phyloP scores from a whole-genome alignment of 2,113 vertebrate species.

The Syngnathus scovelli region DNA sequence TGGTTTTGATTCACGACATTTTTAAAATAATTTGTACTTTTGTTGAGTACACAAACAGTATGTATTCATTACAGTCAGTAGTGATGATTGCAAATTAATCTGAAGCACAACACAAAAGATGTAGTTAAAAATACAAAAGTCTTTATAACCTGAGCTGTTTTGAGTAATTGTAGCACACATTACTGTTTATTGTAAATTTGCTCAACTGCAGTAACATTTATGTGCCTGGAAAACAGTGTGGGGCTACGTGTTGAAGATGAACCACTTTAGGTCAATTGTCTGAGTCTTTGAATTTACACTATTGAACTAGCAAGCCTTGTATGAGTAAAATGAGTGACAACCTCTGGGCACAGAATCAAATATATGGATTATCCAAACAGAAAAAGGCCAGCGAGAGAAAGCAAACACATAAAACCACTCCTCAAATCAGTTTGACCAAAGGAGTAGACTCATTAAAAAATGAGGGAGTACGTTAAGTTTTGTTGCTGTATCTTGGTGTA shows the following conservation, averaged over 20 bases:
- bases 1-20: neutral
- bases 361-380: constrained; percentile 62
- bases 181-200: constrained; percentile 14
- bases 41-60: no score
- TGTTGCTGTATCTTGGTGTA: constrained; percentile 23
- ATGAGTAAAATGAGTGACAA: constrained; percentile 73
- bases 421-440: constrained; percentile 41
- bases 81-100: constrained; percentile 15
- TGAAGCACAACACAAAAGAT: constrained; percentile 24
- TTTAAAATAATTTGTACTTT: neutral
- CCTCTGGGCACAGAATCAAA: constrained; percentile 65
- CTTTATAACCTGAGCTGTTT: neutral
- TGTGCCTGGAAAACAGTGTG: constrained; percentile 34
- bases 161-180: constrained; percentile 7
- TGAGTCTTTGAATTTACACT: constrained; percentile 63
- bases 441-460: constrained; percentile 45
- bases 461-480: constrained; percentile 40
- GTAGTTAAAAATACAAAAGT: constrained; percentile 8
- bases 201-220: neutral
- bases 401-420: constrained; percentile 37
- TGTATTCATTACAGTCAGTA: no score
- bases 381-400: constrained; percentile 48
- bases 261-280: constrained; percentile 61
- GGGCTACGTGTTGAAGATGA: constrained; percentile 43
- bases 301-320: constrained; percentile 66